Percentiles rank a stretch among this genome's conserved stretches.
Conservation (phyloP, 2,888 invertebrate genomes). For the Chromoteleia sp. region DNA sequence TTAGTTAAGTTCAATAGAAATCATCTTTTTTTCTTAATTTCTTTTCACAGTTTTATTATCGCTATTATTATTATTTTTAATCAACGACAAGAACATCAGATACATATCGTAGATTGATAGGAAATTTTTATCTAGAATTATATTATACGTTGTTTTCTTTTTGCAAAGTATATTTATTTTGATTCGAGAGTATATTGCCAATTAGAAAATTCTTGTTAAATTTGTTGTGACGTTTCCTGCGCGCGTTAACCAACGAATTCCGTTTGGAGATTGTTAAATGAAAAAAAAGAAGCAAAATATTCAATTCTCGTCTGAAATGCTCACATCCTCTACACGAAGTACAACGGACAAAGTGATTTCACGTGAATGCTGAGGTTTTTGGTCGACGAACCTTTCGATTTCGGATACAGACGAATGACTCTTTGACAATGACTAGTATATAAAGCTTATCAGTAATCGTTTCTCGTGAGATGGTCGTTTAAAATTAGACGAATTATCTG, state of each 20-base stretch:
- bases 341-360: constrained; percentile 58
- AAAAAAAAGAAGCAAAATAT: constrained; percentile 4
- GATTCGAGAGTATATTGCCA: constrained; percentile 33
- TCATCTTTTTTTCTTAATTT: constrained; percentile 17
- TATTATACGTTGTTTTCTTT: constrained; percentile 46
- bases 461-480: constrained; percentile 71
- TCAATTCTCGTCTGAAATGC: constrained; percentile 50
- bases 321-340: constrained; percentile 46
- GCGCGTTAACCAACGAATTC: constrained; percentile 38
- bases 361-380: constrained; percentile 69
- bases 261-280: constrained; percentile 16
- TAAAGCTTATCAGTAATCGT: constrained; percentile 78
- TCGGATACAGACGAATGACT: constrained; percentile 77
- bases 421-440: constrained; percentile 81
- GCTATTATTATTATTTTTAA: constrained; percentile 44
- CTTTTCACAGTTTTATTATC: constrained; percentile 19
- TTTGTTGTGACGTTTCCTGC: constrained; percentile 51
- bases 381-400: constrained; percentile 76
- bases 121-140: constrained; percentile 55
- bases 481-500: constrained; percentile 55
- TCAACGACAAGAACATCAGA: constrained; percentile 65
- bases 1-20: constrained; percentile 37
- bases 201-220: constrained; percentile 40
- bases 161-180: constrained; percentile 55
- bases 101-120: constrained; percentile 71